Base-by-base conservation (phyloP, 1,140 invertebrate species). In the Drosophila tropicalis region DNA sequence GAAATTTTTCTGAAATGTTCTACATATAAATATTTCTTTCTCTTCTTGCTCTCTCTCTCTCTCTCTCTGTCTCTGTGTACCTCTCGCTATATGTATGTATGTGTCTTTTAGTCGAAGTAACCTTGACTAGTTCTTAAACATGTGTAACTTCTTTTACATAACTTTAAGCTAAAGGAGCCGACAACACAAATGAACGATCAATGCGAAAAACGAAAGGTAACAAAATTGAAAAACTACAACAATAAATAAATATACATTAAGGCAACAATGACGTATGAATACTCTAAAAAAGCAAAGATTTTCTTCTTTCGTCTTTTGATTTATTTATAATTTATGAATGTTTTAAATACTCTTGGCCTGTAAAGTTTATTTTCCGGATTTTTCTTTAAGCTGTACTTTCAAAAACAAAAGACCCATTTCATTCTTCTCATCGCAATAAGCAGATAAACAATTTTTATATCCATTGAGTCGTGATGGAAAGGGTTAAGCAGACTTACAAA, bases 111-210 rank as follows among this genome's bases (percentile, higher is more conserved):
- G 13, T 44, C n/a, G n/a, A 15, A 44, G 41, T 76, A 86, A 76
- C 82, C 83, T 85, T 85, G 82, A 87, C 15, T 47, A 66, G 79
- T 63, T 82, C 41, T 67, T 32, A 54, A 55, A 47, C 71, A 56
- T 64, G 47, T 69, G 81, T 70, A 69, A 67, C 40, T 57, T 61
- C 22, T 75, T 70, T 74, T 65, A 67, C 63, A 63, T 47, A 66
- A 55, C 63, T 63, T 61, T 36, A 66, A 34, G 36, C 44, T 19
- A 62, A 51, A 40, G 58, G 19, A 51, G 22, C 44, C 44, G 72
- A 66, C 63, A 75, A 55, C 44, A 70, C 10, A 70, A 56, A 32
- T 75, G 70, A 67, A 80, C 68, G 64, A 69, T 72, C 70, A 62
- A 60, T 32, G 41, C 55, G 61, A 40, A n/a, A 66, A 17, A 62